Conservation (phyloP, 1,140 invertebrate genomes). For the Coboldia fuscipes region DNA sequence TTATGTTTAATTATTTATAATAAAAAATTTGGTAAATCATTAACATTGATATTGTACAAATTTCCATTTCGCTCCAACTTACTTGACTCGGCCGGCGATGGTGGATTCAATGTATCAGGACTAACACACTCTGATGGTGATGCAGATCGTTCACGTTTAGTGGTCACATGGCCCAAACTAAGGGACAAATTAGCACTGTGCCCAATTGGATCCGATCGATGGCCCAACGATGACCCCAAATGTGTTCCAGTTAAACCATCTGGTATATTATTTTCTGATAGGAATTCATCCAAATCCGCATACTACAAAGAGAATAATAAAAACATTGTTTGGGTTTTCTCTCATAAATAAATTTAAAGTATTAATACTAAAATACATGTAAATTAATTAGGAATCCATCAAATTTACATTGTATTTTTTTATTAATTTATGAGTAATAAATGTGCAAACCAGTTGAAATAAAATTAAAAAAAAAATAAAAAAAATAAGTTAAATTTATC, state of each 20-base stretch:
- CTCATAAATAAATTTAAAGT: too few relatives aligned
- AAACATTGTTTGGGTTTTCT: neutral
- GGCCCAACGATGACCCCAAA: slow-evolving; percentile 25
- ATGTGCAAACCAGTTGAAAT: too few relatives aligned
- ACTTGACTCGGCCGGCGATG: slow-evolving; percentile 72
- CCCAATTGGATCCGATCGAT: slow-evolving; percentile 25
- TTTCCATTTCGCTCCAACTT: slow-evolving; percentile 20
- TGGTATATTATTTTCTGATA: slow-evolving; percentile 80
- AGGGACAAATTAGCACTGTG: slow-evolving; percentile 28
- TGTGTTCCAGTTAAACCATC: slow-evolving; percentile 42
- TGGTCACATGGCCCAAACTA: slow-evolving; percentile 29
- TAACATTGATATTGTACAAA: neutral
- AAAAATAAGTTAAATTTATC: too few relatives aligned
- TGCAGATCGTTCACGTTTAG: slow-evolving; percentile 58
- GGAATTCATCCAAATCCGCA: slow-evolving; percentile 89
- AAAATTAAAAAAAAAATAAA: too few relatives aligned
- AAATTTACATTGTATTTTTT: too few relatives aligned
- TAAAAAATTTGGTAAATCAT: neutral
- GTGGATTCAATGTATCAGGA: slow-evolving; percentile 63
- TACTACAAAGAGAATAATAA: slow-evolving; percentile 41
- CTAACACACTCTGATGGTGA: slow-evolving; percentile 68
- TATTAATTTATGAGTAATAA: too few relatives aligned
- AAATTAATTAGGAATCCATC: too few relatives aligned
- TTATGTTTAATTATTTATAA: neutral
- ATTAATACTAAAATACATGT: too few relatives aligned